phyloP scores from a whole-genome alignment of 2,797 vertebrate genomes.

The Lagocephalus sceleratus region DNA sequence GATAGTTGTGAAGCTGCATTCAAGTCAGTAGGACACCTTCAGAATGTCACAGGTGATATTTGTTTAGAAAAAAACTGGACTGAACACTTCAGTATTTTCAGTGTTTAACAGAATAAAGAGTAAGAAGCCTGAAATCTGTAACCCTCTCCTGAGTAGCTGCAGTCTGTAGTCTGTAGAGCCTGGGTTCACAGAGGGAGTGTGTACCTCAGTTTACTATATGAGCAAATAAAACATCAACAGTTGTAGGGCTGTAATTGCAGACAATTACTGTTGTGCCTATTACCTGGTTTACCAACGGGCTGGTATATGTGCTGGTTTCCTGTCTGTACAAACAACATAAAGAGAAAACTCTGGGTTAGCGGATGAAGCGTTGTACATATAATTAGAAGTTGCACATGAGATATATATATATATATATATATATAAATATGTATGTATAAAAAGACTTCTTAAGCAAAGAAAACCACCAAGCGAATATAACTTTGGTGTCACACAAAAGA shows the following conservation, averaged over 20 bases:
- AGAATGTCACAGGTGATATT: too few relatives aligned
- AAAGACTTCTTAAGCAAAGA: slow-evolving; percentile 32
- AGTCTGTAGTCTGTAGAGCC: too few relatives aligned
- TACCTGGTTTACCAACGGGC: slow-evolving; percentile 95
- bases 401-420: slow-evolving; percentile 11
- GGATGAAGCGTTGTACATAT: slow-evolving; percentile 18
- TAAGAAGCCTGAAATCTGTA: too few relatives aligned
- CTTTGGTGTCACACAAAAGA: slow-evolving; percentile 36
- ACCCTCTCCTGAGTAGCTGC: too few relatives aligned
- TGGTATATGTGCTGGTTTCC: slow-evolving; percentile 98
- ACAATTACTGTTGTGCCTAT: slow-evolving; percentile 40
- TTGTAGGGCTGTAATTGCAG: slow-evolving; percentile 32
- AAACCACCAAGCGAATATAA: slow-evolving; percentile 31
- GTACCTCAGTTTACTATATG: too few relatives aligned
- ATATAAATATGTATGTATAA: slow-evolving; percentile 9
- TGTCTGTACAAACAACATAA: slow-evolving; percentile 76
- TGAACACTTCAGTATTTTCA: too few relatives aligned
- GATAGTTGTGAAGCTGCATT: too few relatives aligned
- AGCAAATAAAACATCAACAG: slow-evolving; percentile 1
- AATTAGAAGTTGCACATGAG: slow-evolving; percentile 37
- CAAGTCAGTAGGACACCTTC: too few relatives aligned
- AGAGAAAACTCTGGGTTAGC: slow-evolving; percentile 54
- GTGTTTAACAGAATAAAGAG: too few relatives aligned
- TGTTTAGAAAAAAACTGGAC: too few relatives aligned
- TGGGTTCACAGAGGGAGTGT: too few relatives aligned